These are phyloP conservation scores for Silvanus unidentatus DNA, from an alignment of 2,888 invertebrate species.

Conservation along the genomic window DNA sequence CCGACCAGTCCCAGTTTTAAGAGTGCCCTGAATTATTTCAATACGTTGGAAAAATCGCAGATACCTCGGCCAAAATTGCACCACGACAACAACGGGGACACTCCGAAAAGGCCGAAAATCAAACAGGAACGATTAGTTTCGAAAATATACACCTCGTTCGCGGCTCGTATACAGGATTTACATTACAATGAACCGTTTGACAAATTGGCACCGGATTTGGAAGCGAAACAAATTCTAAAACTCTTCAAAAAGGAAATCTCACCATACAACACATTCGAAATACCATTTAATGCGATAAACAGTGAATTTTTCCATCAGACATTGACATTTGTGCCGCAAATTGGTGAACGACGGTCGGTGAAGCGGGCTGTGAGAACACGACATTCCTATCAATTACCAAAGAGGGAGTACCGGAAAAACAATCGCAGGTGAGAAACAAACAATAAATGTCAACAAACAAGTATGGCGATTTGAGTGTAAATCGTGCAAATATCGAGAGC, in stretches of 20 bases:
- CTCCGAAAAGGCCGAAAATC: too few relatives aligned
- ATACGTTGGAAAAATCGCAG: slow-evolving; percentile 8
- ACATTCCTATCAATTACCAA: slow-evolving; percentile 6
- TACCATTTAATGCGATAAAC: slow-evolving; percentile 23
- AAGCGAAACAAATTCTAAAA: slow-evolving; percentile 27
- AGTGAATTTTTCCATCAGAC: slow-evolving; percentile 28
- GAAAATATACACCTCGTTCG: too few relatives aligned
- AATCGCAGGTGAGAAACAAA: too few relatives aligned
- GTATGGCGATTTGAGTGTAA: too few relatives aligned
- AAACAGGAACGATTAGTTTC: too few relatives aligned
- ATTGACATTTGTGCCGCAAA: slow-evolving; percentile 18
- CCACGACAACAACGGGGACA: too few relatives aligned
- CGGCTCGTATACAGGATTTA: too few relatives aligned
- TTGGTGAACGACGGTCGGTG: slow-evolving; percentile 7
- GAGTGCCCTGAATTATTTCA: slow-evolving; percentile 15
- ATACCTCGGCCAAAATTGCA: too few relatives aligned
- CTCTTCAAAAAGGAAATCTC: slow-evolving; percentile 26
- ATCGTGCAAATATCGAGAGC: too few relatives aligned
- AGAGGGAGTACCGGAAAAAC: background rate
- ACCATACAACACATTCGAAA: slow-evolving; percentile 27
- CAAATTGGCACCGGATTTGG: slow-evolving; percentile 23
- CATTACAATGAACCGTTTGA: slow-evolving; percentile 3
- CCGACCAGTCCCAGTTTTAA: slow-evolving; percentile 10
- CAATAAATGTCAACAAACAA: too few relatives aligned
- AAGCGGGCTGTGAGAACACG: background rate